Conservation (phyloP, 2,113 vertebrate species). For the Circaetus gallicus region DNA sequence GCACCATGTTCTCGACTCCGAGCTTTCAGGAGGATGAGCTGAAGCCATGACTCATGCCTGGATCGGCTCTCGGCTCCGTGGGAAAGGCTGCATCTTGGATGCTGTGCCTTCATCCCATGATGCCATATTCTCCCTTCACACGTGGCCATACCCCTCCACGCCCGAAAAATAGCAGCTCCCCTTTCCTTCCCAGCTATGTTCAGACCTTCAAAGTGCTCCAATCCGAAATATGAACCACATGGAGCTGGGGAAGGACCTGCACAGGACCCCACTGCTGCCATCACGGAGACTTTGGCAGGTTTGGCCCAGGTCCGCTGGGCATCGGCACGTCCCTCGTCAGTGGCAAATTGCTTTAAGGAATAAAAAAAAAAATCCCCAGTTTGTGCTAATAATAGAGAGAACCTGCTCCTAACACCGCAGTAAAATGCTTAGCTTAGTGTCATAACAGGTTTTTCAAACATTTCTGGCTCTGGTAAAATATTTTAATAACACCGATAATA, state of each 20-base stretch:
- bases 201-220: background rate
- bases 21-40: background rate
- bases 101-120: background rate
- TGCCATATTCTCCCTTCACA: background rate
- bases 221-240: accelerated
- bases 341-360: background rate
- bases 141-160: accelerated
- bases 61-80: background rate
- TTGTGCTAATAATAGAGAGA: background rate
- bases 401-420: background rate
- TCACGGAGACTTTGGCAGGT: background rate
- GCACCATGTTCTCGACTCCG: background rate
- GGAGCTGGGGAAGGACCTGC: background rate
- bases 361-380: background rate
- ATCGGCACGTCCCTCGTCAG: accelerated
- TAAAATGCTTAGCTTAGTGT: background rate
- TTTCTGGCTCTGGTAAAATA: conserved; percentile 11
- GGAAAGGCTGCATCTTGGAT: background rate
- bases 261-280: background rate
- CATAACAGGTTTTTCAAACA: background rate
- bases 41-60: background rate
- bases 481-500: conserved; percentile 53
- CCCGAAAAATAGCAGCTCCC: background rate
- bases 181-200: background rate
- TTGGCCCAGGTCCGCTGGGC: accelerated